Evolutionary conservation across 2,113 vertebrate genomes (phyloP).

Genomic region (Burhinus oedicnemus): DNA sequence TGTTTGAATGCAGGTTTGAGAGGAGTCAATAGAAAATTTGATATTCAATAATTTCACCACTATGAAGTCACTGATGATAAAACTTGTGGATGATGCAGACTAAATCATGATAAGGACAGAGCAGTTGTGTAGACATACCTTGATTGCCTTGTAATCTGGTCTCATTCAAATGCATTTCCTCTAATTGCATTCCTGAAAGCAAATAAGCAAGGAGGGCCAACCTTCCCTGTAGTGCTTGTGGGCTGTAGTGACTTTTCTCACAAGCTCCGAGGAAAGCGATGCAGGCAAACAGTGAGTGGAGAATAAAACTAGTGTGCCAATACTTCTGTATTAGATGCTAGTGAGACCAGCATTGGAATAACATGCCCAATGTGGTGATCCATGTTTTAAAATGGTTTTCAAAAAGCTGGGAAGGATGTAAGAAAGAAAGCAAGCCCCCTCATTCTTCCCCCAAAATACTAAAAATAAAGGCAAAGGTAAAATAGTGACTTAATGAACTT

Average conservation of each 20-base stretch:
- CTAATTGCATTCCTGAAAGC: neutral
- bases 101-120: neutral
- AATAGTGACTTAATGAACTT: neutral
- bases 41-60: neutral
- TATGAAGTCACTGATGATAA: neutral
- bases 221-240: neutral
- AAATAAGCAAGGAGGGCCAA: neutral
- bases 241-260: neutral
- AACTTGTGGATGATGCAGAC: neutral
- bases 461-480: neutral
- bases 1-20: neutral
- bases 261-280: neutral
- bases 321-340: neutral
- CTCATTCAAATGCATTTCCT: neutral
- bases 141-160: neutral
- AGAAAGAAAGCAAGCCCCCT: neutral
- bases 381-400: neutral
- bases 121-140: neutral
- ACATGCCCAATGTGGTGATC: neutral
- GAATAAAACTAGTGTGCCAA: neutral
- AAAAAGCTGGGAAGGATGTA: neutral
- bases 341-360: neutral
- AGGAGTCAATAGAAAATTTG: neutral
- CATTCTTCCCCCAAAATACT: neutral
- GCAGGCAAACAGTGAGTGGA: neutral